A percentile compares a stretch with the other conserved stretches of the same genome.
phyloP scores from a whole-genome alignment of 2,888 invertebrate species.

The Trissoscelio sp. region DNA sequence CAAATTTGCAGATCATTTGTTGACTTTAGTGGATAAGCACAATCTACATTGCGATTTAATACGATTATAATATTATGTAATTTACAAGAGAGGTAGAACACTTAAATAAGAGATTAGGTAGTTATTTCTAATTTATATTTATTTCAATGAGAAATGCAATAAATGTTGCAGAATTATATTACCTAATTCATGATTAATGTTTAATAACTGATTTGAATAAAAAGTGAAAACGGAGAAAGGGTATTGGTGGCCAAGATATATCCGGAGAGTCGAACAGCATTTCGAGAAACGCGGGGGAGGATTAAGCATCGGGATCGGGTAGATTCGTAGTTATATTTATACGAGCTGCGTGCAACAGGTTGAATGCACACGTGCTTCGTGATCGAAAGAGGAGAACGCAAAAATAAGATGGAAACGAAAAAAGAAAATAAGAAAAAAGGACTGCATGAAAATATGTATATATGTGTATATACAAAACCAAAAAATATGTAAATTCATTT shows the following conservation, averaged over 20 bases:
- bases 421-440: slow-evolving; percentile 31
- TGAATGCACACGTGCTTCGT: slow-evolving; percentile 68
- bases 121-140: too few relatives aligned
- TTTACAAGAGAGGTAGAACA: too few relatives aligned
- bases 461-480: slow-evolving; percentile 3
- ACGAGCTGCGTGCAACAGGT: slow-evolving; percentile 65
- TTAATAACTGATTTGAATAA: slow-evolving; percentile 17
- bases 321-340: slow-evolving; percentile 64
- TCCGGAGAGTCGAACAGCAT: slow-evolving; percentile 20
- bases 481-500: slow-evolving; percentile 33
- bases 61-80: too few relatives aligned
- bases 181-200: background rate
- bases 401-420: slow-evolving; percentile 44
- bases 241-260: slow-evolving; percentile 13
- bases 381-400: slow-evolving; percentile 54
- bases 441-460: slow-evolving; percentile 13
- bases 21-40: background rate
- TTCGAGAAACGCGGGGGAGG: slow-evolving; percentile 65
- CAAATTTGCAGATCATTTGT: slow-evolving; percentile 2
- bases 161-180: too few relatives aligned
- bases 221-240: slow-evolving; percentile 48
- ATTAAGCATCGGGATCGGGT: slow-evolving; percentile 50
- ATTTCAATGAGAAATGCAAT: too few relatives aligned
- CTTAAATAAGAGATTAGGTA: too few relatives aligned
- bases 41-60: too few relatives aligned